A percentile compares a stretch with the other conserved stretches of the same genome.
Evolutionary conservation across 2,888 invertebrate species (phyloP).

Genomic region (Mythimna pallens): DNA sequence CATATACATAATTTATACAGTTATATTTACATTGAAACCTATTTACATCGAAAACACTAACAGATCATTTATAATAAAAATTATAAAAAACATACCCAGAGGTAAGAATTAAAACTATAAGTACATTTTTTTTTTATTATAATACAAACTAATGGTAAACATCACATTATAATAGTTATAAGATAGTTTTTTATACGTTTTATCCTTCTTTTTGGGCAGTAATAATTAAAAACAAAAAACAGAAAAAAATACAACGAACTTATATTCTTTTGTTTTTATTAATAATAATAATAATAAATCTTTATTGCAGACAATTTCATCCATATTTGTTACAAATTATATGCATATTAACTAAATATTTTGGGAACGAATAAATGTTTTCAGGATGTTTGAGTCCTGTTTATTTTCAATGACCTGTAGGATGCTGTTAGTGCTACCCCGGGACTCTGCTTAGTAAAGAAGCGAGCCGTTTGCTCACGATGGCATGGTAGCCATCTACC

Average conservation of each 20-base stretch:
- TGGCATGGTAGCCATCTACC: too few species aligned
- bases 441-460: too few species aligned
- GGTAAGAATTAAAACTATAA: conserved; percentile 63
- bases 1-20: conserved; percentile 75
- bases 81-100: conserved; percentile 63
- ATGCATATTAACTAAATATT: too few species aligned
- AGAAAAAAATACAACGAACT: not conserved
- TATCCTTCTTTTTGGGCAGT: conserved; percentile 32
- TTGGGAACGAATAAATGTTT: too few species aligned
- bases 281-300: too few species aligned
- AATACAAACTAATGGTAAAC: conserved; percentile 82
- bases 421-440: too few species aligned
- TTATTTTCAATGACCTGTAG: too few species aligned
- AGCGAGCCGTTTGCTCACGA: too few species aligned
- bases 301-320: too few species aligned
- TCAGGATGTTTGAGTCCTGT: too few species aligned
- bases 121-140: conserved; percentile 64
- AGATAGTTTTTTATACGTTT: conserved; percentile 22
- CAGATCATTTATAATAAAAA: conserved; percentile 83
- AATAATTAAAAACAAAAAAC: not conserved
- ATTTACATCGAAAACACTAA: conserved; percentile 79
- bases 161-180: conserved; percentile 72
- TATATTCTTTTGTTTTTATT: not conserved
- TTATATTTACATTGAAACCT: conserved; percentile 76
- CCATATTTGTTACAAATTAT: too few species aligned